Percentiles rank a stretch among this genome's conserved stretches.
phyloP scores from a whole-genome alignment of 2,797 vertebrate genomes.

The Babyrousa celebensis region DNA sequence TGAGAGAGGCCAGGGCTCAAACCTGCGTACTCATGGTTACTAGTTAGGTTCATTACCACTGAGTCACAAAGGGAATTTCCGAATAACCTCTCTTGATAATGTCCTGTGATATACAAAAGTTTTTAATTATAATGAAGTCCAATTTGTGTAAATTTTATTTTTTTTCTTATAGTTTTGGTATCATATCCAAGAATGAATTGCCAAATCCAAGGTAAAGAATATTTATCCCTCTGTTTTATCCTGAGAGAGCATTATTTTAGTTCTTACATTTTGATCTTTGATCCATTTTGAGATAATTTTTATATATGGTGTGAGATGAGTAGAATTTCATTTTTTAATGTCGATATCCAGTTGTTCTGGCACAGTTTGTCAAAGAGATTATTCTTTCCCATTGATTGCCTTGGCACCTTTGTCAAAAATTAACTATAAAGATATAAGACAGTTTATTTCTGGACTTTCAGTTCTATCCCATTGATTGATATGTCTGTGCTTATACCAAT shows the following conservation, averaged over 20 bases:
- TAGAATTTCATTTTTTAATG: background rate
- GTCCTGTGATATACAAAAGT: background rate
- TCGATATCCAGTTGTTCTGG: background rate
- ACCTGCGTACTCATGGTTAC: no score
- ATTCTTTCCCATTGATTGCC: background rate
- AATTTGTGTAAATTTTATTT: background rate
- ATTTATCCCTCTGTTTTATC: background rate
- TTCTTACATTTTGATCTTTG: background rate
- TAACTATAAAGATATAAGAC: background rate
- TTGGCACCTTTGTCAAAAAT: background rate
- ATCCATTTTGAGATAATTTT: background rate
- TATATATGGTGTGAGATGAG: background rate
- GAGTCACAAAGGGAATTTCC: no score
- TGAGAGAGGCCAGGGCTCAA: no score
- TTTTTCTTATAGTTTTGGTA: background rate
- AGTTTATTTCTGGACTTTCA: background rate
- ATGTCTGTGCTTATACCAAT: background rate
- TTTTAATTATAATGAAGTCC: background rate
- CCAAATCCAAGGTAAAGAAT: background rate
- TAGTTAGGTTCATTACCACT: no score
- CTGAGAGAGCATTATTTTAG: background rate
- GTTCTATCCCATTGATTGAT: background rate
- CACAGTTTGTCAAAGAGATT: constrained; percentile 30
- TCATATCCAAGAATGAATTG: background rate
- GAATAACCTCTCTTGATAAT: background rate